Base-by-base conservation (phyloP, 2,113 vertebrate genomes). In the Sebastes fasciatus region DNA sequence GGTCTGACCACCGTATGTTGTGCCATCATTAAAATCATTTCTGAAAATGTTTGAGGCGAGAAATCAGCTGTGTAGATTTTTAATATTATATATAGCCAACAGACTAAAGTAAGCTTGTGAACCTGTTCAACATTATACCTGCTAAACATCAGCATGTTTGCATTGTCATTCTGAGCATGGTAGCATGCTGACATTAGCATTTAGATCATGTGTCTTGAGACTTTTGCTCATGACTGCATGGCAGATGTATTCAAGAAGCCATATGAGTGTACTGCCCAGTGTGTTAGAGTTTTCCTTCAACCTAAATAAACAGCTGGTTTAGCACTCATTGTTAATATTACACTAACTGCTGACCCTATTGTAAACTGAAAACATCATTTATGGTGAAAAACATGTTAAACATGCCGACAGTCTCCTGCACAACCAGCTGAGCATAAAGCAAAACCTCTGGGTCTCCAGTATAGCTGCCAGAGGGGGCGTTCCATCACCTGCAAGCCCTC, bases 401-500 rank as follows among this genome's bases (percentile, higher is more conserved):
- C 26, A 46, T 55, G 48, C 45, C 10, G 48, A 16, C 48, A 64
- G 34, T 34, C 34, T 34, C 34, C 34, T 34, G 34, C 34, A 34
- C 34, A 34, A 34, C 34, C 34, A 34, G 34, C 34, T 34, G 34
- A 34, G 34, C 34, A 34, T 34, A 34, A 34, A 34, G 21, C 9
- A 7, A 12, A 13, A 23, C 16, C 57, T 42, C 17, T 52, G 17
- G 43, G 64, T 64, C 16, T 78, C 6, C 54, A 76, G 55, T 10
- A 6, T 6, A 11, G 19, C 45, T 51, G 26, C 42, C 62, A 73
- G 79, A 69, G 51, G 57, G 48, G 19, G 43, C 6, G 23, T 19
- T 77, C 54, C 65, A 58, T 78, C 68, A 61, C 12, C 65, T 72
- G 49, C 40, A 83, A 58, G 55, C 46, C 42, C 61, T 62, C n/a